phyloP scores from a whole-genome alignment of 2,113 vertebrate genomes.

The Indri indri region DNA sequence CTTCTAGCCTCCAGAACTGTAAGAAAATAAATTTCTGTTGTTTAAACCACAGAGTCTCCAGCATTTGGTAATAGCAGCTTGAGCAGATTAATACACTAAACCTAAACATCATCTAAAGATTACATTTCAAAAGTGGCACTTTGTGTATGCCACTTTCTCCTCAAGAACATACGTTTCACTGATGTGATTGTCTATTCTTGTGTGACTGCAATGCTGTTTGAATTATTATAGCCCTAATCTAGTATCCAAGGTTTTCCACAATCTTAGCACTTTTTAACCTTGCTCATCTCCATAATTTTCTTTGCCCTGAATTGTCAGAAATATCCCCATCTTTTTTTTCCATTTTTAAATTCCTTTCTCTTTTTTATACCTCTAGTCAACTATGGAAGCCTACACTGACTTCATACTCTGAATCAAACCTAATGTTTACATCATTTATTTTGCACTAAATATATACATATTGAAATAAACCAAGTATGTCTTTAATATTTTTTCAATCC shows the following conservation, averaged over 20 bases:
- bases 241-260: background rate
- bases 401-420: conserved; percentile 2
- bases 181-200: background rate
- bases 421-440: background rate
- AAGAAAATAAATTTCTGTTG: background rate
- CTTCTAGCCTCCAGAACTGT: background rate
- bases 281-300: background rate
- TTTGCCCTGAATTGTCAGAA: background rate
- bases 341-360: background rate
- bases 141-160: background rate
- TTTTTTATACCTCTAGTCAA: background rate
- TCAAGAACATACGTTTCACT: conserved; percentile 18
- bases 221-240: conserved; percentile 9
- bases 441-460: background rate
- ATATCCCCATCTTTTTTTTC: background rate
- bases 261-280: background rate
- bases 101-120: conserved; percentile 13
- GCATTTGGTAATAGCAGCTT: background rate
- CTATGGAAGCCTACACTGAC: background rate
- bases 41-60: background rate
- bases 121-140: conserved; percentile 5
- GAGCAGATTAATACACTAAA: background rate
- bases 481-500: conserved; percentile 24
- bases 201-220: background rate
- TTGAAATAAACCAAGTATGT: background rate